Conservation (phyloP, 1,140 invertebrate species). For the Wasmannia auropunctata region DNA sequence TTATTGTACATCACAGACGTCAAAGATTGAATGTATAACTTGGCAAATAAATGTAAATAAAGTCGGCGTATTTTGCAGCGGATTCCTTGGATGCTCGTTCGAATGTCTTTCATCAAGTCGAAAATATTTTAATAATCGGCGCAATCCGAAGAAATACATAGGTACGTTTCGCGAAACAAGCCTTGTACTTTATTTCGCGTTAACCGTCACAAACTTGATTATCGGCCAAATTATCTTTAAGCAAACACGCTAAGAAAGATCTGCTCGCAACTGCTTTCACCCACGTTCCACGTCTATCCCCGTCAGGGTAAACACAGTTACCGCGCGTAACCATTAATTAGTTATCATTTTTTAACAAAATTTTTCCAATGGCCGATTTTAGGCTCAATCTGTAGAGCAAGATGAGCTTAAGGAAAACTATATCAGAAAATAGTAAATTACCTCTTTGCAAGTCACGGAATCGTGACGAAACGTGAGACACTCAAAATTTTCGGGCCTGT, state of each 20-base stretch:
- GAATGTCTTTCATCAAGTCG: background rate
- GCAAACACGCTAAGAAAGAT: background rate
- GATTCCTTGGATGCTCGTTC: slow-evolving; percentile 4
- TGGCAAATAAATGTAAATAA: slow-evolving; percentile 43
- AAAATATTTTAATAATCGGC: slow-evolving; percentile 11
- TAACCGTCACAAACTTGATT: background rate
- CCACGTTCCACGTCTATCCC: no score
- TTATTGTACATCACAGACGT: slow-evolving; percentile 29
- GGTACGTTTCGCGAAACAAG: background rate
- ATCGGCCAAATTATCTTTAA: background rate
- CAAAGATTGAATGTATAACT: slow-evolving; percentile 14
- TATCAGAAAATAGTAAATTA: no score
- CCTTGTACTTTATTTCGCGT: background rate
- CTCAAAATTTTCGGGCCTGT: no score
- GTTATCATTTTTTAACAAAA: no score
- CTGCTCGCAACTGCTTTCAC: no score
- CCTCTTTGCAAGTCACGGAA: no score
- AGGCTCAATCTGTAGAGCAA: no score
- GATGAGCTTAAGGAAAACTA: no score
- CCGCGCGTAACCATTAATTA: no score
- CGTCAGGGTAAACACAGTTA: no score
- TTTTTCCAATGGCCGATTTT: no score
- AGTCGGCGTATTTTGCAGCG: slow-evolving; percentile 13
- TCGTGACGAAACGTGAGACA: no score
- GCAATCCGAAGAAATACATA: background rate